Evolutionary conservation across 2,113 vertebrate genomes (phyloP), one percentile per base, ranked within the genome.

Genomic region (Sylvietta virens): DNA sequence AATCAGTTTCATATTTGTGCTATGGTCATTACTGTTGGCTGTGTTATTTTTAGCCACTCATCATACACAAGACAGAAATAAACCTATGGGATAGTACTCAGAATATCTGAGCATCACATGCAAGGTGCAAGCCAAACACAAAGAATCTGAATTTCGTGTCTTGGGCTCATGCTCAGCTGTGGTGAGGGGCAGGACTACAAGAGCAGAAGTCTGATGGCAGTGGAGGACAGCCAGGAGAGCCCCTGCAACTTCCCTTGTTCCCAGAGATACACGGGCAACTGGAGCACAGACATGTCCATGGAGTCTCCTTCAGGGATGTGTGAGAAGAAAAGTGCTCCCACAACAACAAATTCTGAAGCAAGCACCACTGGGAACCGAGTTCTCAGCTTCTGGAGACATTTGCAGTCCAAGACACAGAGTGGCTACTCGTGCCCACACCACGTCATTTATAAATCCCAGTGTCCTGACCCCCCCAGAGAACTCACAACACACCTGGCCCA

Each of bases 121-220:
- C 30, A 69, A 50, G 16, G 33, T 1, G 16, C 7, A 85, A 50
- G 15, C 23, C 40, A 19, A 19, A 60, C 48, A 15, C 82, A 37
- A 70, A 65, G 30, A 65, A 79, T 18, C 13, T 17, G 39, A 56
- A 87, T 20, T 22, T 73, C 26, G 8, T 1, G 0, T 13, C 53
- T 76, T 12, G 3, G 35, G 24, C 8, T 31, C 1, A 0, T 40
- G 26, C 23, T 76, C 24, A 57, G 27, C 57, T 71, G 27, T 50
- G 26, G 23, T 2, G 1, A 83, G 33, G 12, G 83, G 61, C 39
- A 86, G 33, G 39, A 31, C 26, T 20, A 31, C 0, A 0, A 60
- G 14, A 42, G n/a, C 19, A 66, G 51, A 57, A 35, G 9, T 21
- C 13, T 64, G 54, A 39, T 4, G 9, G 50, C 39, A 54, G 48